phyloP scores from a whole-genome alignment of 2,888 invertebrate species.

The Stramonita haemastoma region DNA sequence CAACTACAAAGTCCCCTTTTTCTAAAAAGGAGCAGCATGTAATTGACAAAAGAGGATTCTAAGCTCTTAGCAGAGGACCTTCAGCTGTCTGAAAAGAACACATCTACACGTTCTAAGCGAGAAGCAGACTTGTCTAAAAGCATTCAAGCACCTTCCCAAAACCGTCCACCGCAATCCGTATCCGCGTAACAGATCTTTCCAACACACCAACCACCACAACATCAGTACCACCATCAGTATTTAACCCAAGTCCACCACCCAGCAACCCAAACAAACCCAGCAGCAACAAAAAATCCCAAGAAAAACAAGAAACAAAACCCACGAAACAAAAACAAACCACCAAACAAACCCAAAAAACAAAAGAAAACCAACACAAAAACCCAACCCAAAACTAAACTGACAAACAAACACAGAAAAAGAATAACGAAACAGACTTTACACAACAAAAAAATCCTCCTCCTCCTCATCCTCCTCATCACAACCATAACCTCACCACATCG shows the following conservation, averaged over 20 bases:
- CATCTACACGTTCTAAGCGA: not conserved
- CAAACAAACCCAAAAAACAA: not conserved
- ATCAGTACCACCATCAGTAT: not conserved
- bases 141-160: not conserved
- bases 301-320: not conserved
- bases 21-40: not conserved
- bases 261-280: not conserved
- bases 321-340: not conserved
- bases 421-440: not conserved
- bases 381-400: not conserved
- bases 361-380: not conserved
- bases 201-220: not conserved
- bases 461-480: not conserved
- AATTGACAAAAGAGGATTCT: not conserved
- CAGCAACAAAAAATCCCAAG: not conserved
- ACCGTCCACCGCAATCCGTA: not conserved
- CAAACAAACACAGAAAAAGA: not conserved
- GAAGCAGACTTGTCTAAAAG: not conserved
- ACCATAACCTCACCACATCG: not conserved
- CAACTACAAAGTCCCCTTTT: not conserved
- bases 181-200: not conserved
- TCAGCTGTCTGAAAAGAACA: not conserved
- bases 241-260: not conserved
- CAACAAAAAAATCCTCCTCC: not conserved
- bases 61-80: not conserved